These are phyloP conservation scores for Teleogryllus oceanicus DNA, from an alignment of 2,888 invertebrate species.

Conservation along the genomic window DNA sequence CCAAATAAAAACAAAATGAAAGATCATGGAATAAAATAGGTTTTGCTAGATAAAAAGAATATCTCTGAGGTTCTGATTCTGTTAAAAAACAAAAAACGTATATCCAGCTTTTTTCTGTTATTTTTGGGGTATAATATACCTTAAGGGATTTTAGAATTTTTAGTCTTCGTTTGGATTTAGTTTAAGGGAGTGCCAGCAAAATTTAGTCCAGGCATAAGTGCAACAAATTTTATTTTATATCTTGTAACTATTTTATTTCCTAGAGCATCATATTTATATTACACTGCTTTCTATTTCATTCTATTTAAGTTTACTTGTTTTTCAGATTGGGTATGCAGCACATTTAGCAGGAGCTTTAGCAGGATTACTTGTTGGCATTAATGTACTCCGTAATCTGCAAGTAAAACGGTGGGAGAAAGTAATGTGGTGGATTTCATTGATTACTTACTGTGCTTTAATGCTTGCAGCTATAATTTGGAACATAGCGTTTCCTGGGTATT, in stretches of 20 bases:
- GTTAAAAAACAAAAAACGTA: too few species aligned
- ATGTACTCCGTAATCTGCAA: slow-evolving; percentile 77
- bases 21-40: too few species aligned
- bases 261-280: too few species aligned
- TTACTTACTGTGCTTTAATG: slow-evolving; percentile 68
- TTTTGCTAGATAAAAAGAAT: too few species aligned
- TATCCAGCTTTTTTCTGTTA: too few species aligned
- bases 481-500: slow-evolving; percentile 35
- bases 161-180: too few species aligned
- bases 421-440: slow-evolving; percentile 76
- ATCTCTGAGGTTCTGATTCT: too few species aligned
- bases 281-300: too few species aligned
- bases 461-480: slow-evolving; percentile 70
- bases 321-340: slow-evolving; percentile 65
- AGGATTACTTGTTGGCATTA: slow-evolving; percentile 78
- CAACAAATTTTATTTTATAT: not conserved
- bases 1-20: too few species aligned
- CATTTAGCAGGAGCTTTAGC: slow-evolving; percentile 90
- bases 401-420: slow-evolving; percentile 75
- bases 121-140: too few species aligned
- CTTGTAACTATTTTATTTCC: not conserved
- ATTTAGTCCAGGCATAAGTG: not conserved
- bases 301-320: not conserved
- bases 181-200: too few species aligned
- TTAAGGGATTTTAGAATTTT: too few species aligned